These are phyloP conservation scores for Mormyrus iriodes DNA, from an alignment of 2,113 vertebrate genomes.

Conservation along the genomic window DNA sequence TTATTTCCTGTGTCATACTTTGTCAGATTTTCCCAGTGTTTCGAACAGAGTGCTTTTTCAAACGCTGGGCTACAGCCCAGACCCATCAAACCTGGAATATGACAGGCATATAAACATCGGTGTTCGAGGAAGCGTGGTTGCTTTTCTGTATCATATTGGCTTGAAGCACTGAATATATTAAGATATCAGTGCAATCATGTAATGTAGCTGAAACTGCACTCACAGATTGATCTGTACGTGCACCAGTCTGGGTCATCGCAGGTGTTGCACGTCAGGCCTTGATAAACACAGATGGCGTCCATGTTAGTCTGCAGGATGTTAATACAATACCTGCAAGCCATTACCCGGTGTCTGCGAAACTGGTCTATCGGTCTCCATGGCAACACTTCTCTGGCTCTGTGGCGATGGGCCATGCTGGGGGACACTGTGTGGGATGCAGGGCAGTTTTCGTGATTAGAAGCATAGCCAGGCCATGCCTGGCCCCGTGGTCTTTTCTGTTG, in stretches of 20 bases:
- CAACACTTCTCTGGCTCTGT: slow-evolving; percentile 13
- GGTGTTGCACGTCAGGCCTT: neutral
- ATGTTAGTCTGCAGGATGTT: neutral
- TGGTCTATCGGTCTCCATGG: slow-evolving; percentile 13
- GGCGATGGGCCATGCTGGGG: neutral
- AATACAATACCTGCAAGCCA: neutral
- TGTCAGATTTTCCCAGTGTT: neutral
- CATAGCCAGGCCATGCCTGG: neutral
- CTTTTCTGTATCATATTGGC: neutral
- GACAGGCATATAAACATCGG: neutral
- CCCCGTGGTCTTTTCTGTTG: neutral
- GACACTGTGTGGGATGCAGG: neutral
- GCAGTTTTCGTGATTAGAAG: neutral
- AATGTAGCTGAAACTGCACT: neutral
- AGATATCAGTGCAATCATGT: neutral
- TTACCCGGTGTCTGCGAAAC: neutral
- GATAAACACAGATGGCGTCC: neutral
- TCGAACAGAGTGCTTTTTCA: neutral
- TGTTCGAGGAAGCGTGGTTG: neutral
- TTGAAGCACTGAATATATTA: neutral
- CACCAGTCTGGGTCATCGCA: neutral
- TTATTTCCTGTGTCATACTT: neutral
- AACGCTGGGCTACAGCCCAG: neutral
- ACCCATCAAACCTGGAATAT: neutral
- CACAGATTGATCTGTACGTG: neutral